Percentiles rank a stretch among this genome's conserved stretches.
Conservation (phyloP, 2,888 invertebrate genomes). For the Diarsia brunnea region DNA sequence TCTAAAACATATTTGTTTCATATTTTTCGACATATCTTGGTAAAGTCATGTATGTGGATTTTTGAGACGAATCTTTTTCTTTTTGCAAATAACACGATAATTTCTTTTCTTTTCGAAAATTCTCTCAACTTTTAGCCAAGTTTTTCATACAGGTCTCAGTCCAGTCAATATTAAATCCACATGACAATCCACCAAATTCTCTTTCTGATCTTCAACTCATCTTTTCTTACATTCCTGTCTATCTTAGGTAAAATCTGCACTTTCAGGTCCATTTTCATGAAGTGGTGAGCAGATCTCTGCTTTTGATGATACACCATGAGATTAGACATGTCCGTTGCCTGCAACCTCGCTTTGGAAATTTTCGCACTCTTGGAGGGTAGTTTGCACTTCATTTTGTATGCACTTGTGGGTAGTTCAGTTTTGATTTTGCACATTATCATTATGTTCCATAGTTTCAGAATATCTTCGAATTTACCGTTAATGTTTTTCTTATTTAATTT, state of each 20-base stretch:
- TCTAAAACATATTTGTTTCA: background rate
- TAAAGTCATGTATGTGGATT: slow-evolving; percentile 22
- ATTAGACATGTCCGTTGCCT: background rate
- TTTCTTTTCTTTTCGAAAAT: background rate
- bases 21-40: slow-evolving; percentile 8
- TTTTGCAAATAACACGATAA: slow-evolving; percentile 3
- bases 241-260: slow-evolving; percentile 45
- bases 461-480: background rate
- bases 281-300: slow-evolving; percentile 11
- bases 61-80: slow-evolving; percentile 6
- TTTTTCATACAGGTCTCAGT: background rate
- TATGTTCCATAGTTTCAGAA: background rate
- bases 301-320: background rate
- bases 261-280: slow-evolving; percentile 21
- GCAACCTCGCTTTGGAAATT: background rate
- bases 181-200: slow-evolving; percentile 20
- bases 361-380: slow-evolving; percentile 24
- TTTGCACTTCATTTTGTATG: slow-evolving; percentile 2
- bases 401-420: slow-evolving; percentile 33
- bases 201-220: slow-evolving; percentile 1
- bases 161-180: slow-evolving; percentile 42
- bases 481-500: background rate
- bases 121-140: background rate
- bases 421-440: background rate
- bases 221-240: slow-evolving; percentile 8